These are phyloP conservation scores for Euproctis similis DNA, from an alignment of 2,888 invertebrate species.

Conservation along the genomic window DNA sequence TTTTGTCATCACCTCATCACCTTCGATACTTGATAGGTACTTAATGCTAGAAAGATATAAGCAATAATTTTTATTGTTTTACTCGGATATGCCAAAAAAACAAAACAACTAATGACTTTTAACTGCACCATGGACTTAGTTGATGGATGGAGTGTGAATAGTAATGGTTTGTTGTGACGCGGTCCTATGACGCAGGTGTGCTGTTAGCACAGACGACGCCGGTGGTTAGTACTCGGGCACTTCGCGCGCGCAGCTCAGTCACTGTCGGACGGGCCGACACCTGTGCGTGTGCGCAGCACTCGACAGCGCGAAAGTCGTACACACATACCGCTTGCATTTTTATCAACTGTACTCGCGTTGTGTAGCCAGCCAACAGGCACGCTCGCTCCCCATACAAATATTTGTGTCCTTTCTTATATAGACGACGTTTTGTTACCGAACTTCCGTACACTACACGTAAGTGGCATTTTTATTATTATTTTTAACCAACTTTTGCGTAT, in stretches of 20 bases:
- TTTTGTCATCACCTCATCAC: no score
- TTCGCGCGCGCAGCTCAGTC: conserved; percentile 42
- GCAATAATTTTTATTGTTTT: no score
- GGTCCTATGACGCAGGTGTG: conserved; percentile 19
- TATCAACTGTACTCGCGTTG: conserved; percentile 60
- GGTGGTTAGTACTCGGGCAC: conserved; percentile 15
- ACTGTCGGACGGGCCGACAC: conserved; percentile 43
- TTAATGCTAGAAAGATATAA: no score
- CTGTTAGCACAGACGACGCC: conserved; percentile 16
- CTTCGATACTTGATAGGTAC: no score
- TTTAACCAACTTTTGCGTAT: no score
- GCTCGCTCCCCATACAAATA: conserved; percentile 44
- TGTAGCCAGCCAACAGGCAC: conserved; percentile 38
- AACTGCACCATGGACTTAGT: no score
- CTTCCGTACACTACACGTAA: conserved; percentile 20
- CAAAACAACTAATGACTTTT: no score
- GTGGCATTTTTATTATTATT: not conserved
- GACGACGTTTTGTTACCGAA: conserved; percentile 24
- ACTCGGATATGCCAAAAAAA: no score
- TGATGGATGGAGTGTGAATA: no score
- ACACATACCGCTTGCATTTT: conserved; percentile 40
- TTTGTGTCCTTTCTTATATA: conserved; percentile 37
- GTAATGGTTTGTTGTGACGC: conserved; percentile 23
- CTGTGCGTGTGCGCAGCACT: conserved; percentile 40
- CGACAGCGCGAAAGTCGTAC: conserved; percentile 55